Percentiles rank a stretch among this genome's conserved stretches.
Conservation (phyloP, 2,888 invertebrate species). For the Volucella inanis region DNA sequence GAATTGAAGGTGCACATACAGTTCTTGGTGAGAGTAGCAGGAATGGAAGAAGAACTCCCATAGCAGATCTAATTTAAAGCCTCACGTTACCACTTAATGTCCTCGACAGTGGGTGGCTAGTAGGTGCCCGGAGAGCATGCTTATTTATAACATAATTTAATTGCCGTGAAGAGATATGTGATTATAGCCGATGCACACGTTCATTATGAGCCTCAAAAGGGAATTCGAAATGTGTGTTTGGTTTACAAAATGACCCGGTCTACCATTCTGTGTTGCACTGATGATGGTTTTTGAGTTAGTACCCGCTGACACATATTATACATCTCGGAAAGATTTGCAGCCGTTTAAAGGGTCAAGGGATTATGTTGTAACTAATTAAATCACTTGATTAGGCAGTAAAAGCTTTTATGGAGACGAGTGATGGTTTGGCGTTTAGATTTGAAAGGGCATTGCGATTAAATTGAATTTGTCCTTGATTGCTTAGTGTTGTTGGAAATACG, state of each 20-base stretch:
- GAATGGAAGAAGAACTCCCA: neutral
- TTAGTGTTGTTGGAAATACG: too few relatives aligned
- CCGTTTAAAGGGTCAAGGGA: conserved; percentile 48
- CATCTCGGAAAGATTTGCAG: conserved; percentile 3
- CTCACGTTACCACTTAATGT: neutral
- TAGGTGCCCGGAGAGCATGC: conserved; percentile 9
- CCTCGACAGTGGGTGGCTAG: neutral
- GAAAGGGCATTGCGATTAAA: conserved; percentile 23
- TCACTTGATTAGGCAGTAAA: conserved; percentile 54
- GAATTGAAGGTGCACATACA: neutral
- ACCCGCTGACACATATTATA: neutral
- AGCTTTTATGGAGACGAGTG: conserved; percentile 18
- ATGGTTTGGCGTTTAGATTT: conserved; percentile 5
- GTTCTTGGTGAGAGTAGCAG: conserved; percentile 7
- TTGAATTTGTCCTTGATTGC: neutral
- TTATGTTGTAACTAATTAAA: conserved; percentile 56
- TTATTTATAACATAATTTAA: conserved; percentile 51
- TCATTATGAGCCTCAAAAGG: conserved; percentile 45
- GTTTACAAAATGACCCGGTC: conserved; percentile 19
- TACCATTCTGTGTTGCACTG: neutral
- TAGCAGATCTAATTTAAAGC: conserved; percentile 16
- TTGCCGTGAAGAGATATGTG: conserved; percentile 56
- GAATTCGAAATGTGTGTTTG: conserved; percentile 28
- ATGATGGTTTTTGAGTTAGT: conserved; percentile 17
- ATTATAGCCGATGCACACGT: conserved; percentile 42